phyloP scores from a whole-genome alignment of 2,888 invertebrate species.

The Malachius bipustulatus region DNA sequence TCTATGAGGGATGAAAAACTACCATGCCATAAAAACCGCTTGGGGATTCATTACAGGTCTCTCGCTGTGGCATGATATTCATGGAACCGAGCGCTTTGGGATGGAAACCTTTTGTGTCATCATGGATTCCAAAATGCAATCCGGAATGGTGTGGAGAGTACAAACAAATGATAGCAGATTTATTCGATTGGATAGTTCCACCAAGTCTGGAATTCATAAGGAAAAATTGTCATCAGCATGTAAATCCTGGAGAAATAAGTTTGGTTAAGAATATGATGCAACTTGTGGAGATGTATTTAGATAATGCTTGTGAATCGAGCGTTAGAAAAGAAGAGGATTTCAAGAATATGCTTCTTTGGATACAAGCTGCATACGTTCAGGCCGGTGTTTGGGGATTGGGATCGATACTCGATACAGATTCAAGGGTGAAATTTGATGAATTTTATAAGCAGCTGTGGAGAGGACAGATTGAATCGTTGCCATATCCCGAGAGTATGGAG shows the following conservation, averaged over 20 bases:
- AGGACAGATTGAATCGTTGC: constrained; percentile 37
- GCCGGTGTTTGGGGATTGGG: constrained; percentile 76
- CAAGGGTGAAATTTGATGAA: constrained; percentile 55
- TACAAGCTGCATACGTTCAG: constrained; percentile 64
- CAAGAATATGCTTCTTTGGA: constrained; percentile 57
- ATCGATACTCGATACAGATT: constrained; percentile 62
- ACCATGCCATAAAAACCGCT: too few species aligned
- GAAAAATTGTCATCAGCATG: constrained; percentile 52
- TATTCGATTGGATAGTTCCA: constrained; percentile 72
- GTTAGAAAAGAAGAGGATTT: constrained; percentile 46
- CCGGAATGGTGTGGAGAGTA: constrained; percentile 58
- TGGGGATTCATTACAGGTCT: constrained; percentile 35
- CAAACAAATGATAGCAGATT: constrained; percentile 44
- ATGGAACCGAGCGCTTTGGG: constrained; percentile 77
- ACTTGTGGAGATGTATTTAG: constrained; percentile 66
- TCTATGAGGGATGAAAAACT: too few species aligned
- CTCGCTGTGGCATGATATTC: constrained; percentile 83
- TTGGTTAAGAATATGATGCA: constrained; percentile 58
- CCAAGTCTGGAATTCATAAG: constrained; percentile 60
- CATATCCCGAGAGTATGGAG: constrained; percentile 47
- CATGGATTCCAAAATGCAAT: constrained; percentile 62
- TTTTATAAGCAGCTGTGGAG: constrained; percentile 46
- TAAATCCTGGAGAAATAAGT: constrained; percentile 61
- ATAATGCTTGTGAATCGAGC: constrained; percentile 53
- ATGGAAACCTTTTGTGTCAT: constrained; percentile 66